Conservation (phyloP, 2,888 invertebrate species). For the Carabus problematicus region DNA sequence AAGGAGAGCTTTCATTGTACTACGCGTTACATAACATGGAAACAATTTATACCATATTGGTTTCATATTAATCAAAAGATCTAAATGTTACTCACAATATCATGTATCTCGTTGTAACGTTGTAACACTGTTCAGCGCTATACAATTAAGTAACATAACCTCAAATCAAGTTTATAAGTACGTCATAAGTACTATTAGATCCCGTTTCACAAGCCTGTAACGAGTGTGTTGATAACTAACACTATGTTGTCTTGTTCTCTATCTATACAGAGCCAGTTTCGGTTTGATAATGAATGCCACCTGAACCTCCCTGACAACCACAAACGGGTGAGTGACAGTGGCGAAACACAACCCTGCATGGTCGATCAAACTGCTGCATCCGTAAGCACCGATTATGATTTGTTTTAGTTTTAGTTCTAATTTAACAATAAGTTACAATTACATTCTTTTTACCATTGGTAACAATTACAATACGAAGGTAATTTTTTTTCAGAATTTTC, state of each 20-base stretch:
- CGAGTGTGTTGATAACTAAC: conserved; percentile 26
- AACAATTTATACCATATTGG: too few relatives aligned
- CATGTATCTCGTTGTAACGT: too few relatives aligned
- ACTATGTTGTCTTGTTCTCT: conserved; percentile 39
- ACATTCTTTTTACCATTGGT: too few relatives aligned
- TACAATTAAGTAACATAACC: background rate
- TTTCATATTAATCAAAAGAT: too few relatives aligned
- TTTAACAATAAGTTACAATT: too few relatives aligned
- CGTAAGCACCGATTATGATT: conserved; percentile 61
- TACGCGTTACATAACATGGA: background rate
- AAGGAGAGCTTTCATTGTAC: too few relatives aligned
- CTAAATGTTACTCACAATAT: background rate
- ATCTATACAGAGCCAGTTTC: conserved; percentile 92
- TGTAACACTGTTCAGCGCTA: background rate
- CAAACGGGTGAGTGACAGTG: conserved; percentile 89
- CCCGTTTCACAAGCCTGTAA: conserved; percentile 16
- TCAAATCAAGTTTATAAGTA: background rate
- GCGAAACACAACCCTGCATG: conserved; percentile 47
- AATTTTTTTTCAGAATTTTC: too few relatives aligned
- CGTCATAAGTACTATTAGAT: background rate
- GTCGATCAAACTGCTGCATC: conserved; percentile 64
- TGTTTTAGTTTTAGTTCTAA: conserved; percentile 19
- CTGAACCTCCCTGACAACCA: conserved; percentile 97
- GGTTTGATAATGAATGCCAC: conserved; percentile 99
- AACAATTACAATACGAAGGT: too few relatives aligned